Conservation (phyloP, 2,888 invertebrate species). For the Lycocerus yunnanus region DNA sequence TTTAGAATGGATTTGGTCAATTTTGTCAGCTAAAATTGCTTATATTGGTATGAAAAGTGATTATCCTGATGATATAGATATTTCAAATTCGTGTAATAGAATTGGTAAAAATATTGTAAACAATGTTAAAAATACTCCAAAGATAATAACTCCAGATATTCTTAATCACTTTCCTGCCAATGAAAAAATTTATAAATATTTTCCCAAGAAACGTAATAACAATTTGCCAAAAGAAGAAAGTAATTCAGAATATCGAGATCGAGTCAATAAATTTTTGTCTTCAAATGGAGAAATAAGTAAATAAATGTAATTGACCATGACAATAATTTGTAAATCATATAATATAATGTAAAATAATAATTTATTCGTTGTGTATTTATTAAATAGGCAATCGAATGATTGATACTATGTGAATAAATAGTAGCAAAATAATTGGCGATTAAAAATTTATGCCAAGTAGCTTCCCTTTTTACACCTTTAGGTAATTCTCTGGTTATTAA, state of each 20-base stretch:
- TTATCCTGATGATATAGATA: slow-evolving; percentile 61
- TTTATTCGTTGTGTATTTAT: background rate
- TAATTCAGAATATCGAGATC: slow-evolving; percentile 55
- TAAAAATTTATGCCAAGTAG: too few relatives aligned
- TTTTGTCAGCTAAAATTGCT: slow-evolving; percentile 63
- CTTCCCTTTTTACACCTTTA: too few relatives aligned
- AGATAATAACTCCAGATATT: slow-evolving; percentile 60
- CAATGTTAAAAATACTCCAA: slow-evolving; percentile 61
- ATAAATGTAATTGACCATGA: background rate
- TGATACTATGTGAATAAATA: too few relatives aligned
- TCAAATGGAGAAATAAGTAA: slow-evolving; percentile 11
- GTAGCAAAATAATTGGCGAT: too few relatives aligned
- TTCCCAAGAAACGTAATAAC: slow-evolving; percentile 48
- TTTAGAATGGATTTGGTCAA: slow-evolving; percentile 65
- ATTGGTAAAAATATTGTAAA: slow-evolving; percentile 61
- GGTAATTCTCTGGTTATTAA: too few relatives aligned
- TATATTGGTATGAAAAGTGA: slow-evolving; percentile 65
- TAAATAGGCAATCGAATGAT: too few relatives aligned
- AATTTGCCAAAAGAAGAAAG: slow-evolving; percentile 53
- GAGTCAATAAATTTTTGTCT: slow-evolving; percentile 55
- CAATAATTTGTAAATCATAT: background rate
- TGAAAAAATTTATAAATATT: slow-evolving; percentile 60
- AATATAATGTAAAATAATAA: background rate
- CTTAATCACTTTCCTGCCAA: slow-evolving; percentile 61
- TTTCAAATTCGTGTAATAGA: slow-evolving; percentile 57